These are phyloP conservation scores for Sandelia bainsii DNA, from an alignment of 2,797 vertebrate genomes.

Conservation along the genomic window DNA sequence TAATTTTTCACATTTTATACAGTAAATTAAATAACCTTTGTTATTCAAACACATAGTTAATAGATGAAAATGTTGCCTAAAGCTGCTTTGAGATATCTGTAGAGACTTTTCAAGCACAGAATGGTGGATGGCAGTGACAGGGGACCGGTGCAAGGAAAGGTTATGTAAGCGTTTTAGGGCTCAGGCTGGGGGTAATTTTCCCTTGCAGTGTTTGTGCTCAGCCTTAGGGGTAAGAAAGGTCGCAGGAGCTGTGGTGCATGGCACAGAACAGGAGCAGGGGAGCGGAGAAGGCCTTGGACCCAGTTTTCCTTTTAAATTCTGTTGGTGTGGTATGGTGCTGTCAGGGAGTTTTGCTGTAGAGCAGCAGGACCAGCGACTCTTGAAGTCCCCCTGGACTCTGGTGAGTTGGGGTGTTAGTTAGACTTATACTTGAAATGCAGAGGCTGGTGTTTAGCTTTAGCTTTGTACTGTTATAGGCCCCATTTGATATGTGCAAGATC, in stretches of 20 bases:
- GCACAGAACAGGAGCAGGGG: constrained; percentile 29
- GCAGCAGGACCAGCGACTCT: constrained; percentile 31
- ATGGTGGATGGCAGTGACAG: neutral
- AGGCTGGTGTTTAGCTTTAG: neutral
- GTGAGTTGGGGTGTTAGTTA: constrained; percentile 59
- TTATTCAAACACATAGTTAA: constrained; percentile 7
- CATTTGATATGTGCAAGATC: neutral
- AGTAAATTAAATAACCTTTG: neutral
- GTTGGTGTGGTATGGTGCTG: constrained; percentile 49
- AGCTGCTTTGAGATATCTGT: constrained; percentile 20
- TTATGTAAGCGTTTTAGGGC: constrained; percentile 66
- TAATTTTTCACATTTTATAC: neutral
- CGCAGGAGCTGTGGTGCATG: constrained; percentile 36
- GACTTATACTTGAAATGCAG: neutral
- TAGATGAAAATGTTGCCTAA: constrained; percentile 14
- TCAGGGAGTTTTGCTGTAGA: constrained; percentile 33
- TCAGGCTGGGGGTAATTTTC: constrained; percentile 41
- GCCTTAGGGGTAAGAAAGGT: constrained; percentile 26
- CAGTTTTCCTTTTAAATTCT: neutral
- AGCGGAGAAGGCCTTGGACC: constrained; percentile 16
- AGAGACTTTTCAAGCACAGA: neutral
- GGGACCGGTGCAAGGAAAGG: constrained; percentile 13
- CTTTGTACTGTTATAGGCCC: neutral
- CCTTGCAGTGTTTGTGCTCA: constrained; percentile 34
- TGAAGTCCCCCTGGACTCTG: constrained; percentile 74